These are phyloP conservation scores for Hippocampus comes DNA, from an alignment of 2,113 vertebrate species.

Conservation along the genomic window DNA sequence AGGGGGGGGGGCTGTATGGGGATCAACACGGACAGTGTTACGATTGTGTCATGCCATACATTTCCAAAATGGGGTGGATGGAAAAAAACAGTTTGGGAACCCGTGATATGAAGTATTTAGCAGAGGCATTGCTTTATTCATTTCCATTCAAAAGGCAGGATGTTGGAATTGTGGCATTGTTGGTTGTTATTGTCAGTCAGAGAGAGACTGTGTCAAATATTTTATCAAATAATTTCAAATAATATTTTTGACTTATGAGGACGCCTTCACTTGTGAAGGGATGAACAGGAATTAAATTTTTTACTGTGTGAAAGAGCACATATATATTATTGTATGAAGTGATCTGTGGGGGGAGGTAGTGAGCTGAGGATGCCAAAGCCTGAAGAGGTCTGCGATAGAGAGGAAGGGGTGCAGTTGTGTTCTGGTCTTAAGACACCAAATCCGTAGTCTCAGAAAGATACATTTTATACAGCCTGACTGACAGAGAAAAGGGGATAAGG, in stretches of 20 bases:
- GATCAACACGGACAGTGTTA: not conserved
- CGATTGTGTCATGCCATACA: not conserved
- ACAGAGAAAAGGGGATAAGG: conserved; percentile 28
- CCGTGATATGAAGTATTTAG: not conserved
- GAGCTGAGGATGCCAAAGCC: conserved; percentile 34
- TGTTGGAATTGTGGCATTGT: conserved; percentile 13
- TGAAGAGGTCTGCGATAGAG: conserved; percentile 22
- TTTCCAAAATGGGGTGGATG: not conserved
- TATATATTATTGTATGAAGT: conserved; percentile 5
- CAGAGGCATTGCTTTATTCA: conserved; percentile 17
- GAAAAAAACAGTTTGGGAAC: not conserved
- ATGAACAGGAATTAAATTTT: not conserved
- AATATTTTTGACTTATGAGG: not conserved
- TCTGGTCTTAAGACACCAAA: conserved; percentile 48
- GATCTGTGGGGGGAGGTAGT: conserved; percentile 39
- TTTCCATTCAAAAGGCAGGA: conserved; percentile 22
- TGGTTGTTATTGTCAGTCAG: conserved; percentile 3
- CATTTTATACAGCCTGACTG: conserved; percentile 45
- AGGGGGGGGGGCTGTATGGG: not conserved
- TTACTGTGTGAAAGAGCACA: not conserved
- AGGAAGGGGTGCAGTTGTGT: conserved; percentile 12
- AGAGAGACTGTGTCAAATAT: not conserved
- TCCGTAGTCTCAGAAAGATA: conserved; percentile 44
- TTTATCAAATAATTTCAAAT: not conserved
- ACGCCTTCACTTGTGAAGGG: not conserved